Evolutionary conservation across 37 sponge, comb jelly and placozoan species (phyloP), one percentile per base, ranked within the genome.

Genomic region (Cliona cf. orientalis): DNA sequence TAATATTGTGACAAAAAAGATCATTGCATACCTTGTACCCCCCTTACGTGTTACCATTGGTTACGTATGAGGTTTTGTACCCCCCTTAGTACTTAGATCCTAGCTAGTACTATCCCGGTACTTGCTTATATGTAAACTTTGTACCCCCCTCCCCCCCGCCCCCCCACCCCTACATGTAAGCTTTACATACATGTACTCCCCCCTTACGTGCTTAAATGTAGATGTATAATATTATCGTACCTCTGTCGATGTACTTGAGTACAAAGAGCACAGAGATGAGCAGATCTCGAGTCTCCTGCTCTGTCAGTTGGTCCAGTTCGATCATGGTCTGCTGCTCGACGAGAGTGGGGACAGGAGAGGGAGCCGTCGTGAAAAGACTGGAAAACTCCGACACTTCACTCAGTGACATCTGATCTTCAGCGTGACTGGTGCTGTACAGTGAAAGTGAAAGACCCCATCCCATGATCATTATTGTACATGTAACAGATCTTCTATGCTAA

Each of bases 241-340:
- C 65, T 34, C 70, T 35, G 29, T 91, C 90, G 25, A 91, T 62
- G 72, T 94, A 86, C 55, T 97, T 97, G 62, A 97, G 74, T n/a
- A 94, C 89, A 92, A 95, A 97, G 32, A 97, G 45, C 14, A 90
- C 72, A 42, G 92, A 91, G 17, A 85, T 45, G 11, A 97, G 87
- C 5, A 97, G 72, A 53, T 91, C 88, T 32, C 87, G 80, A 4
- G 95, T 86, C 63, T 89, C 89, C 44, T 91, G 85, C 45, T 43
- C 72, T 17, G 62, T 74, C 37, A 96, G 49, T 29, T 69, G 63
- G 78, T 78, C 74, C 76, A 74, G 44, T 58, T 79, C 65, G 39
- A 29, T 21, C 36, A 72, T 11, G 9, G 75, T 73, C 56, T 83
- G 75, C 31, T 72, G 49, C 44, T 19, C 67, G 34, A 34, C 39